phyloP scores from a whole-genome alignment of 1,140 invertebrate genomes.

The Drosophila mauritiana region DNA sequence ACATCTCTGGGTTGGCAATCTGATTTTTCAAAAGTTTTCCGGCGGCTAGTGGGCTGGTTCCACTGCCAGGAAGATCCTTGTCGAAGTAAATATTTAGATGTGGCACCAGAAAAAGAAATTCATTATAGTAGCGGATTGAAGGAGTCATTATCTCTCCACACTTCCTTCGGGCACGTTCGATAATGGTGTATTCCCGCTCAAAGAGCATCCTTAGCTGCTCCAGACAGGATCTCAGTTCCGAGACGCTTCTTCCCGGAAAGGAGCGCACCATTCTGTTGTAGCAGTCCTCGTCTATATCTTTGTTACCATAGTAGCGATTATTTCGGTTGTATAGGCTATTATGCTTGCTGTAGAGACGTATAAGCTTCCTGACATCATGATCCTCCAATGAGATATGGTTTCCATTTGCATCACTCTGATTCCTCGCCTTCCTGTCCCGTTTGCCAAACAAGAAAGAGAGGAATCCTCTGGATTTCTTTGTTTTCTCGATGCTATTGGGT shows the following conservation, averaged over 20 bases:
- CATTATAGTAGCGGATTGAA: constrained; percentile 54
- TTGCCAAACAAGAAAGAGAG: constrained; percentile 6
- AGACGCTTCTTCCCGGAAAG: constrained; percentile 17
- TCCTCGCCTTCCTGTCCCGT: neutral
- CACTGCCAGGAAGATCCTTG: neutral
- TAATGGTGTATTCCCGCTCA: constrained; percentile 45
- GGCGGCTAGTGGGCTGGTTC: neutral
- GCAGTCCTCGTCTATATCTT: constrained; percentile 36
- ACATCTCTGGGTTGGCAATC: neutral
- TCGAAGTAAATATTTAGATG: constrained; percentile 10
- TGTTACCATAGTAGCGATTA: constrained; percentile 47
- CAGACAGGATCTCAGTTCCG: constrained; percentile 23
- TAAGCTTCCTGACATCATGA: constrained; percentile 39
- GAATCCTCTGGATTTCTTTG: neutral
- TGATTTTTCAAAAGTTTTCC: neutral
- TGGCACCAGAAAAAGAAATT: constrained; percentile 58
- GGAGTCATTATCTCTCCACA: constrained; percentile 20
- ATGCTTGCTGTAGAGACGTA: constrained; percentile 40
- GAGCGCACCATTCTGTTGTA: constrained; percentile 34
- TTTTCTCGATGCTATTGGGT: neutral
- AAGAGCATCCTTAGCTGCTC: constrained; percentile 33
- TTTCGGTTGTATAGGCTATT: constrained; percentile 51
- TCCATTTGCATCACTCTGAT: neutral
- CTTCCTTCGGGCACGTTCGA: constrained; percentile 12
- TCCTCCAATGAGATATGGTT: constrained; percentile 1